phyloP scores from a whole-genome alignment of 2,797 vertebrate genomes.

The Cygnus olor region DNA sequence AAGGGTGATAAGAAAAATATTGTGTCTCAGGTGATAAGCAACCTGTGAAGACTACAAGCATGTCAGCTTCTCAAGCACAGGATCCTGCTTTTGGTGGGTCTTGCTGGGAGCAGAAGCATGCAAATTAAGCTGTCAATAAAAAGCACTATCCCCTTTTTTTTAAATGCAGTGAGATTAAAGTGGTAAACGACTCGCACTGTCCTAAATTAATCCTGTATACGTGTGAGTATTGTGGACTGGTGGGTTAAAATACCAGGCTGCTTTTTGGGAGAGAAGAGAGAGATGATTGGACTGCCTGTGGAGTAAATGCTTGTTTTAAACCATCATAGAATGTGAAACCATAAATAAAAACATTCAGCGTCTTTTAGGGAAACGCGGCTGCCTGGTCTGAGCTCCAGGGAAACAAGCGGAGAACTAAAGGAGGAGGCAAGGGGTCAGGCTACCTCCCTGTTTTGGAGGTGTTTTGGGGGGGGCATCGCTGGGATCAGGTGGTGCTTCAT shows the following conservation, averaged over 20 bases:
- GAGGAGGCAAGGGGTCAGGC: neutral
- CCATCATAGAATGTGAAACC: neutral
- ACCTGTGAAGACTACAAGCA: neutral
- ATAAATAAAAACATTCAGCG: neutral
- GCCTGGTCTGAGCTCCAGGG: neutral
- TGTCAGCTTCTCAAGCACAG: neutral
- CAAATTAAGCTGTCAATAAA: neutral
- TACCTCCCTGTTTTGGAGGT: neutral
- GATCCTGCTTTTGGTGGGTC: neutral
- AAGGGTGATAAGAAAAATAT: neutral
- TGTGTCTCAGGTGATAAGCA: neutral
- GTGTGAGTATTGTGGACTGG: neutral
- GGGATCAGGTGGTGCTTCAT: neutral
- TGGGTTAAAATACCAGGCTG: neutral
- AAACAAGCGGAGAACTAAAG: neutral
- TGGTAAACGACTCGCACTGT: neutral
- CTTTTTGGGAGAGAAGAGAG: neutral
- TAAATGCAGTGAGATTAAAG: neutral
- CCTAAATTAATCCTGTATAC: neutral
- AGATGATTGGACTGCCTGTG: neutral
- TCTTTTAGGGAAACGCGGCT: accelerated
- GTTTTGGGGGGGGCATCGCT: neutral
- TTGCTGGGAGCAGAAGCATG: neutral
- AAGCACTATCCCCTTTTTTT: neutral
- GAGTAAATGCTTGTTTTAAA: neutral